These are phyloP conservation scores for Zhengitettix transpicula DNA, from an alignment of 2,888 invertebrate genomes.

Conservation along the genomic window DNA sequence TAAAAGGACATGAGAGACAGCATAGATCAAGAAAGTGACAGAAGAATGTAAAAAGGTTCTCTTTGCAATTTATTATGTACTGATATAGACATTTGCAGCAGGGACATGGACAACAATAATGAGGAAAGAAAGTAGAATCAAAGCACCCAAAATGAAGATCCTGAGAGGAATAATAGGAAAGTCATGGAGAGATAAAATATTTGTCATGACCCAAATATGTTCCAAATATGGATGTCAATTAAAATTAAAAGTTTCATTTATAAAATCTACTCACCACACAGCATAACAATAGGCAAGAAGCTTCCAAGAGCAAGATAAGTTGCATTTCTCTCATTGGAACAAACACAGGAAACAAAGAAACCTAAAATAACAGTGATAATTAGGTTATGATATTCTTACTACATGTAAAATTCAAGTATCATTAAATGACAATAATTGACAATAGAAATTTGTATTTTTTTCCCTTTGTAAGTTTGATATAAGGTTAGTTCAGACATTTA, in stretches of 20 bases:
- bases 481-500: too few relatives aligned
- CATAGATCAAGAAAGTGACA: too few relatives aligned
- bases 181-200: conserved; percentile 16
- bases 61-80: too few relatives aligned
- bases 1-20: too few relatives aligned
- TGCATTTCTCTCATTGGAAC: conserved; percentile 68
- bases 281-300: conserved; percentile 68
- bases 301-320: conserved; percentile 74
- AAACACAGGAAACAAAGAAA: conserved; percentile 63
- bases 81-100: too few relatives aligned
- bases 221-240: too few relatives aligned
- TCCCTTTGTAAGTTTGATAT: neutral
- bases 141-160: too few relatives aligned
- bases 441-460: neutral
- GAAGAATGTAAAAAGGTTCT: too few relatives aligned
- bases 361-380: conserved; percentile 29
- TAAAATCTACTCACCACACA: conserved; percentile 42
- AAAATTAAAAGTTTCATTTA: too few relatives aligned
- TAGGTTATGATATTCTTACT: neutral
- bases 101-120: too few relatives aligned
- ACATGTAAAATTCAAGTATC: neutral
- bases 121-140: too few relatives aligned
- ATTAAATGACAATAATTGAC: neutral
- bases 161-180: conserved; percentile 9
- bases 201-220: too few relatives aligned